phyloP scores from a whole-genome alignment of 2,888 invertebrate species.

The Ornithoptera priamus region DNA sequence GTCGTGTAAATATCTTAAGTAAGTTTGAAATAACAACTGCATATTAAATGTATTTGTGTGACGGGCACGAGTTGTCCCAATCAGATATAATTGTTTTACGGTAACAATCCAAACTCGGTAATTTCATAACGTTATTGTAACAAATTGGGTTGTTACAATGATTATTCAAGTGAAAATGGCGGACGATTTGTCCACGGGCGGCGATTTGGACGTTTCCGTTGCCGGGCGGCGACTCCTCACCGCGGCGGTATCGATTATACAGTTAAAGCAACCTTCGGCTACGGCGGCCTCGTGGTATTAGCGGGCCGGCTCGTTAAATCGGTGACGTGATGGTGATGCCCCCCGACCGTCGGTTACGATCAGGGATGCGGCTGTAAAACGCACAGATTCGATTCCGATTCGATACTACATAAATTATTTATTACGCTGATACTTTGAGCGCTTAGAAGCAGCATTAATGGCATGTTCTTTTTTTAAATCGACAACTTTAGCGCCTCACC shows the following conservation, averaged over 20 bases:
- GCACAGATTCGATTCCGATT: too few species aligned
- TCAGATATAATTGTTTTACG: neutral
- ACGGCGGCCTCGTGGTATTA: conserved; percentile 18
- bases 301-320: conserved; percentile 17
- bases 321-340: conserved; percentile 10
- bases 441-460: too few species aligned
- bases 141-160: conserved; percentile 5
- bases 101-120: neutral
- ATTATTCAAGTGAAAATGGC: conserved; percentile 4
- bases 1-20: too few species aligned
- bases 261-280: conserved; percentile 8
- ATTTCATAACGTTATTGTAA: neutral
- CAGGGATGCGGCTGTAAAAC: too few species aligned
- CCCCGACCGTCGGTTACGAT: neutral
- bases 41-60: too few species aligned
- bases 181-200: conserved; percentile 1
- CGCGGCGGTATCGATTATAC: conserved; percentile 31
- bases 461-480: too few species aligned
- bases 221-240: conserved; percentile 15
- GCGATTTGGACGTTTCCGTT: conserved; percentile 13
- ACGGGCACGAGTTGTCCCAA: neutral
- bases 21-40: too few species aligned
- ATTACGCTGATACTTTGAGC: too few species aligned
- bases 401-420: too few species aligned
- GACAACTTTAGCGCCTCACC: too few species aligned